Percentiles rank a stretch among this genome's conserved stretches.
Evolutionary conservation across 23 tunicate species (phyloP).

Genomic region (Trididemnum miniatum): DNA sequence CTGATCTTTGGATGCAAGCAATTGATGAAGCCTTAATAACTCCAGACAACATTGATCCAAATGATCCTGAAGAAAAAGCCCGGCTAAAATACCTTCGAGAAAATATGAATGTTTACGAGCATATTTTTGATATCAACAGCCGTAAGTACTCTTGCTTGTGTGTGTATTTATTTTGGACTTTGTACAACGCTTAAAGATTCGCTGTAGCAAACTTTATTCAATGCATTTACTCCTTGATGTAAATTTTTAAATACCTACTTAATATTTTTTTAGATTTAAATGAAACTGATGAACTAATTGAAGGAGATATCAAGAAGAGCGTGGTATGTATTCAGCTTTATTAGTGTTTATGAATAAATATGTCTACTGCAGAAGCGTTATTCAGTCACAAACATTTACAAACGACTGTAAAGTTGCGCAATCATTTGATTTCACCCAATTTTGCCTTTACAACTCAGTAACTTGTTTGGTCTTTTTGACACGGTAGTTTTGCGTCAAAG

Average conservation of each 20-base stretch:
- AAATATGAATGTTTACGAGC: slow-evolving; percentile 26
- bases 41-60: slow-evolving; percentile 18
- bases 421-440: too few species aligned
- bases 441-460: too few species aligned
- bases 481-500: not conserved
- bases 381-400: too few species aligned
- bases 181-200: too few species aligned
- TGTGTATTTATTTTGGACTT: too few species aligned
- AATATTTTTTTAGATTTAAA: not conserved
- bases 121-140: not conserved
- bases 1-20: too few species aligned
- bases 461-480: too few species aligned
- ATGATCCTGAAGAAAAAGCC: slow-evolving; percentile 42
- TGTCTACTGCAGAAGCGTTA: not conserved
- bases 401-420: too few species aligned
- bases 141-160: not conserved
- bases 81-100: slow-evolving; percentile 7
- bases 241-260: too few species aligned
- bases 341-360: not conserved
- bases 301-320: not conserved
- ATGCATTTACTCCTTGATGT: too few species aligned
- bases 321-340: slow-evolving; percentile 13
- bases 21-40: slow-evolving; percentile 29
- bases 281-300: not conserved
- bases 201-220: too few species aligned